Evolutionary conservation across 2,888 invertebrate species (phyloP).

Genomic region (Habrosyne pyritoides): DNA sequence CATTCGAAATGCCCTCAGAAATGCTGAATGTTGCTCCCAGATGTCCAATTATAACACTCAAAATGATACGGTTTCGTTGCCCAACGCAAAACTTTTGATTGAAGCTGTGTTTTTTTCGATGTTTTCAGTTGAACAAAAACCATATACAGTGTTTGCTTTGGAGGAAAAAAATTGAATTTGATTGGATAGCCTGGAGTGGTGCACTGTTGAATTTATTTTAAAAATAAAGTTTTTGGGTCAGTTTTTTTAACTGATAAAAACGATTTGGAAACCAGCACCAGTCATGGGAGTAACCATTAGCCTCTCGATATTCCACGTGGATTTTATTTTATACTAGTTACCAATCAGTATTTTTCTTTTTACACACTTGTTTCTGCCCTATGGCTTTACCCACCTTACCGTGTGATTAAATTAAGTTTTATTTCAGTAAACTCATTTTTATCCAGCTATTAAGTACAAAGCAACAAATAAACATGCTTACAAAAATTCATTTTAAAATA

Average conservation of each 20-base stretch:
- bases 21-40: slow-evolving; percentile 3
- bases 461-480: no score
- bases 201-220: not conserved
- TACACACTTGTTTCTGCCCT: no score
- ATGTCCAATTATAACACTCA: slow-evolving; percentile 7
- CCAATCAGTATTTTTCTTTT: no score
- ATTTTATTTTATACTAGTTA: no score
- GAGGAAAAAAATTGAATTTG: not conserved
- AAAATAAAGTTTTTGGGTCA: not conserved
- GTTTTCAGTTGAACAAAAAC: not conserved
- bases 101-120: slow-evolving; percentile 5
- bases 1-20: not conserved
- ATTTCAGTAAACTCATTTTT: no score
- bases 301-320: not conserved
- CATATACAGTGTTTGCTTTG: not conserved
- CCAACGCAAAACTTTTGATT: slow-evolving; percentile 7
- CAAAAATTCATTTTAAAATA: no score
- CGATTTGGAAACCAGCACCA: no score
- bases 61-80: not conserved
- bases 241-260: not conserved
- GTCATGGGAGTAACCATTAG: no score
- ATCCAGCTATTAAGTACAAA: no score
- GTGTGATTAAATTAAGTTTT: no score
- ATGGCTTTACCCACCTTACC: no score
- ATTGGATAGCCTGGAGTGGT: not conserved